These are phyloP conservation scores for Clinocottus analis DNA, from an alignment of 2,113 vertebrate species.

Conservation along the genomic window DNA sequence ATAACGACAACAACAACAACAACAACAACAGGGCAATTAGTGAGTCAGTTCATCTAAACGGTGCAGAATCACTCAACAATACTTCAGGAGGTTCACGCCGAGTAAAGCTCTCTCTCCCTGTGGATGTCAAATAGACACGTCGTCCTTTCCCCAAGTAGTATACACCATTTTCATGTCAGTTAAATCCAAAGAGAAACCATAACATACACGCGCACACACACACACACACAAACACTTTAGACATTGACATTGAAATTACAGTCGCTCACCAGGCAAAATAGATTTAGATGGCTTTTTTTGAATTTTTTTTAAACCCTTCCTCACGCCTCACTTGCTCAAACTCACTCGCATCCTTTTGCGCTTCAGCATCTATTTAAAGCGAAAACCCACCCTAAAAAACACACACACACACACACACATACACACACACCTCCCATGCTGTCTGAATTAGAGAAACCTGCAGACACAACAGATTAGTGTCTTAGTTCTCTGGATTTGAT, in stretches of 20 bases:
- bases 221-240: constrained; percentile 18
- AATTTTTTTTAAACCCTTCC: constrained; percentile 52
- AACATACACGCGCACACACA: constrained; percentile 39
- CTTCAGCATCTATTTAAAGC: constrained; percentile 55
- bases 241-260: too few species aligned
- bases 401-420: background rate
- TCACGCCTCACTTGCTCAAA: constrained; percentile 44
- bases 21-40: constrained; percentile 56
- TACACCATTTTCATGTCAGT: constrained; percentile 63
- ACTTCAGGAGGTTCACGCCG: constrained; percentile 48
- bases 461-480: constrained; percentile 51
- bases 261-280: constrained; percentile 71
- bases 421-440: constrained; percentile 10
- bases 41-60: constrained; percentile 41
- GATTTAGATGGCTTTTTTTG: constrained; percentile 75
- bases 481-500: constrained; percentile 44
- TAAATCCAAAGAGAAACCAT: constrained; percentile 58
- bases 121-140: constrained; percentile 17
- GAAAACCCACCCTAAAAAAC: constrained; percentile 43
- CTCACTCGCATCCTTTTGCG: constrained; percentile 44
- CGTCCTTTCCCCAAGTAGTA: constrained; percentile 68
- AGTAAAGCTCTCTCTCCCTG: constrained; percentile 49
- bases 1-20: constrained; percentile 44
- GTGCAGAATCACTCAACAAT: constrained; percentile 45
- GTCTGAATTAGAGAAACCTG: constrained; percentile 18